Evolutionary conservation across 2,797 vertebrate genomes (phyloP).

Genomic region (Sebastes trivittatus): DNA sequence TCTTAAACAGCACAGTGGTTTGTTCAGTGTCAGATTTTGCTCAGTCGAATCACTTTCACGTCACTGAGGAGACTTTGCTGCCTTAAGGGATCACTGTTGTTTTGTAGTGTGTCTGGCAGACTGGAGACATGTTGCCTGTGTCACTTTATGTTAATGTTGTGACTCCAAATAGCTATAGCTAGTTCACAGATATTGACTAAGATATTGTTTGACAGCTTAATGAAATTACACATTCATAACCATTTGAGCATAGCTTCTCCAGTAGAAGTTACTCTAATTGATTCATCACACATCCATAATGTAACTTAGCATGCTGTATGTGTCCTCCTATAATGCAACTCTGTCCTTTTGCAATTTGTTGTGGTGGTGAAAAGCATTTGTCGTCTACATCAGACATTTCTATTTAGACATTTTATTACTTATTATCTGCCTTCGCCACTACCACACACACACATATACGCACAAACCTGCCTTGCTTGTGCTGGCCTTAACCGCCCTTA

Average conservation of each 20-base stretch:
- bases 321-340: background rate
- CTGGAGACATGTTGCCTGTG: background rate
- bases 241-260: background rate
- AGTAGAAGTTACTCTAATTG: background rate
- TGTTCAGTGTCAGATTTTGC: background rate
- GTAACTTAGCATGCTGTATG: background rate
- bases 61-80: slow-evolving; percentile 2
- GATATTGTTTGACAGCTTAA: background rate
- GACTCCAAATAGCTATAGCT: background rate
- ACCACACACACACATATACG: background rate
- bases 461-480: background rate
- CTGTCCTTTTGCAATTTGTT: background rate
- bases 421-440: background rate
- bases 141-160: background rate
- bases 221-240: background rate
- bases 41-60: background rate
- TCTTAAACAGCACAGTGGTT: no score
- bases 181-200: background rate
- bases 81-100: background rate
- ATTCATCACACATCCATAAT: background rate
- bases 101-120: background rate
- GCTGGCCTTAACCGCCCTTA: slow-evolving; percentile 10
- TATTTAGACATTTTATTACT: background rate
- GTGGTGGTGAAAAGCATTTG: background rate
- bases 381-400: background rate